Evolutionary conservation across 2,888 invertebrate species (phyloP).

Genomic region (Drosophila borborema): DNA sequence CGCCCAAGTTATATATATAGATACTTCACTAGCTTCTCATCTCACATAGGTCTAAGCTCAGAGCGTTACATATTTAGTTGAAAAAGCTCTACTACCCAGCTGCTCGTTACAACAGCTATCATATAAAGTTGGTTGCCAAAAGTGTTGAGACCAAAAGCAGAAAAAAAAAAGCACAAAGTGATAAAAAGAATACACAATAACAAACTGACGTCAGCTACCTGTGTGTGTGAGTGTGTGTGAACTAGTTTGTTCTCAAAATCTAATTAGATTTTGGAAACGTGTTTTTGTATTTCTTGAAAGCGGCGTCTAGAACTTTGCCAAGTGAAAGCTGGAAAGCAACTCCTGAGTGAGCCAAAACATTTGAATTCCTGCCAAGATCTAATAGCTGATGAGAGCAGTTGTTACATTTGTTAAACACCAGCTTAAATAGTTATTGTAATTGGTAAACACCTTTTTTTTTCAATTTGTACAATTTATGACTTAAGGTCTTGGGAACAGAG

Average conservation of each 20-base stretch:
- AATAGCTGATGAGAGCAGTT: neutral
- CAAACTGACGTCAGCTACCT: constrained; percentile 28
- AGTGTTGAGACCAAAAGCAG: constrained; percentile 40
- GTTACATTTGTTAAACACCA: constrained; percentile 1
- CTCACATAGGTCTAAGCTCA: neutral
- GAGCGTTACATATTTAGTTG: neutral
- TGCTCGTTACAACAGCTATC: constrained; percentile 22
- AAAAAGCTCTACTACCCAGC: neutral
- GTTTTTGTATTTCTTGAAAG: constrained; percentile 47
- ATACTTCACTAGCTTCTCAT: neutral
- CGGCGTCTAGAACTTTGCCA: constrained; percentile 20
- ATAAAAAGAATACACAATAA: constrained; percentile 35
- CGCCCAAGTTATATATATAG: neutral
- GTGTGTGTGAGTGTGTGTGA: constrained; percentile 32
- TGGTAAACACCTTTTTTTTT: constrained; percentile 2
- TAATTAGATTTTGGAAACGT: constrained; percentile 67
- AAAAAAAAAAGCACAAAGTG: constrained; percentile 25
- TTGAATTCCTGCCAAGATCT: constrained; percentile 31
- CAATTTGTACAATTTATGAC: neutral
- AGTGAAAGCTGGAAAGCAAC: constrained; percentile 50
- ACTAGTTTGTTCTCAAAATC: constrained; percentile 72
- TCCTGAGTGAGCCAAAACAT: constrained; percentile 9
- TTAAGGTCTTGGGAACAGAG: neutral
- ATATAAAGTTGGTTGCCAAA: constrained; percentile 45
- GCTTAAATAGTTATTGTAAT: neutral